phyloP scores from a whole-genome alignment of 2,113 vertebrate species.

The Phrynosoma blainvillii region DNA sequence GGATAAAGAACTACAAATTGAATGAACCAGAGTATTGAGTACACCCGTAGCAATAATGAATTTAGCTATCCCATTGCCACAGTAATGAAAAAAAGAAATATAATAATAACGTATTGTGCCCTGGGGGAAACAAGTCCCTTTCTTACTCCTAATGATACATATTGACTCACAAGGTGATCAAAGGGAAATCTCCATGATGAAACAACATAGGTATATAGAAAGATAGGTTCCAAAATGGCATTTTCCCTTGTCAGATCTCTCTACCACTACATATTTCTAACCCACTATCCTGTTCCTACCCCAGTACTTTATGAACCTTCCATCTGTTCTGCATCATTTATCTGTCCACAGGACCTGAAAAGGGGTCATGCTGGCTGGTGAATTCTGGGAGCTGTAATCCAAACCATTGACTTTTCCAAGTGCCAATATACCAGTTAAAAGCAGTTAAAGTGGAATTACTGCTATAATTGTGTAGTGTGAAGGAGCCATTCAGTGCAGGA shows the following conservation, averaged over 20 bases:
- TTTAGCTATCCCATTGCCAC: not conserved
- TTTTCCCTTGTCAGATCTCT: not conserved
- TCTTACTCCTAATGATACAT: not conserved
- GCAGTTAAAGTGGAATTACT: too few species aligned
- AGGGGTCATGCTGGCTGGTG: too few species aligned
- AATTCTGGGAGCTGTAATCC: too few species aligned
- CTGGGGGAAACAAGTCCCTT: slow-evolving; percentile 15
- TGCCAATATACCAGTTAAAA: too few species aligned
- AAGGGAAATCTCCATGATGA: slow-evolving; percentile 25
- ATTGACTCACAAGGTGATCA: not conserved
- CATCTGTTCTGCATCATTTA: not conserved
- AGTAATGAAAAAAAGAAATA: not conserved
- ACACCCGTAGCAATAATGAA: not conserved
- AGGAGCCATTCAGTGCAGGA: too few species aligned
- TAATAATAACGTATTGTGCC: not conserved
- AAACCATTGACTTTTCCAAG: too few species aligned
- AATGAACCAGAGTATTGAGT: not conserved
- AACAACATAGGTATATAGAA: not conserved
- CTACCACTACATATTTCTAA: not conserved
- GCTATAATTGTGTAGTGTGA: too few species aligned
- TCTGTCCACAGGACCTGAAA: not conserved
- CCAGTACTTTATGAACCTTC: not conserved
- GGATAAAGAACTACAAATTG: not conserved
- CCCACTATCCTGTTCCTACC: not conserved
- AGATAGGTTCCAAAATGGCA: not conserved